Evolutionary conservation across 2,113 vertebrate genomes (phyloP), one percentile per base, ranked within the genome.

Genomic region (Colius striatus): DNA sequence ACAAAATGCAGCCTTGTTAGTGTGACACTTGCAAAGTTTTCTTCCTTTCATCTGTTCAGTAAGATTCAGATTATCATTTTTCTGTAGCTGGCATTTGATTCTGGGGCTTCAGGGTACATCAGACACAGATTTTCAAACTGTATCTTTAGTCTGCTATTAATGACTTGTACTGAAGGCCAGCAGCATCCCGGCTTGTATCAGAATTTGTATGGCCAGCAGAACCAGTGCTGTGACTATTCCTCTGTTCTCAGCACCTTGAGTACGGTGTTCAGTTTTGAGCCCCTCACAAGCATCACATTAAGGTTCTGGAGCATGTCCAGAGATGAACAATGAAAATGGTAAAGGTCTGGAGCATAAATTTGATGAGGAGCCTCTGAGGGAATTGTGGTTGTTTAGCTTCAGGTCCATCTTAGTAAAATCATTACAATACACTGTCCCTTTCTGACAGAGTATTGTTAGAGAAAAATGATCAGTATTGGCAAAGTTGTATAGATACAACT

Each of bases 61-160:
- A 58, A 82, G 68, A 54, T 78, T 92, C 61, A 48, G 36, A 25
- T 95, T 96, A 96, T 93, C 38, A 55, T 88, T 95, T 84, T 84
- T 75, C 78, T 87, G 60, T 63, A 91, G 71, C 92, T 88, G 84
- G 41, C 20, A 10, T 77, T 93, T 84, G 74, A 47, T 84, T 83
- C 79, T 67, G 57, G 45, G 48, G 17, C 54, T 83, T 84, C 77
- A 71, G 16, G 43, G 87, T 82, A 55, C n/a, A 58, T 84, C 38
- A 47, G 73, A 47, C 60, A 82, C 16, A 21, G 63, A 23, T 57
- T 92, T 83, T 92, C 78, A 88, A 84, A 62, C 29, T 30, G 11
- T 9, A 8, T 41, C 57, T 82, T 84, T 23, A 58, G n/a, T 81
- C 7, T 8, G 4, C 8, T 53, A 16, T 67, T 66, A 43, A 63